A percentile compares a stretch with the other conserved stretches of the same genome.
Evolutionary conservation across 2,113 vertebrate genomes (phyloP).

Genomic region (Hemichromis elongatus): DNA sequence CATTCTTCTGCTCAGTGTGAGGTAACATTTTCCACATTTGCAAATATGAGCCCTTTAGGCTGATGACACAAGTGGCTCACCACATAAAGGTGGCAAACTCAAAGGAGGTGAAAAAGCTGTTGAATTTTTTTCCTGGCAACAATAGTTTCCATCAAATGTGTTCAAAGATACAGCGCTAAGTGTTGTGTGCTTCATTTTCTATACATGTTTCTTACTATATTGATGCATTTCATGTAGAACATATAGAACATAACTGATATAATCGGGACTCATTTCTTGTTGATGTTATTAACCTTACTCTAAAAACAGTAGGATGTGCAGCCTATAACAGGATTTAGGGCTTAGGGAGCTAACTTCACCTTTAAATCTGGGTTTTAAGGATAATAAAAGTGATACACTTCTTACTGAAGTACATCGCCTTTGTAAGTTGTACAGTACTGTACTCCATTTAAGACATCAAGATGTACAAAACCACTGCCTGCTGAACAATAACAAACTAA

Average conservation of each 20-base stretch:
- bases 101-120: constrained; percentile 6
- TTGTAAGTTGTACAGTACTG: no score
- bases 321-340: no score
- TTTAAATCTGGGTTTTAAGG: no score
- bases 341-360: no score
- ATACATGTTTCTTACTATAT: not conserved
- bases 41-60: not conserved
- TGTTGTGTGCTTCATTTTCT: not conserved
- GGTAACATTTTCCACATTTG: constrained; percentile 26
- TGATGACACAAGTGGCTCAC: not conserved
- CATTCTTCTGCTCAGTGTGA: not conserved
- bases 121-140: not conserved
- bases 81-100: not conserved
- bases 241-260: no score
- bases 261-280: no score
- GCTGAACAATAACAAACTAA: not conserved
- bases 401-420: no score
- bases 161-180: constrained; percentile 20
- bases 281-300: no score
- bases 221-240: not conserved
- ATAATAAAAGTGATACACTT: no score
- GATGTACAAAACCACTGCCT: no score
- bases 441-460: no score
- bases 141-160: not conserved
- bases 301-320: no score